Evolutionary conservation across 2,888 invertebrate genomes (phyloP).

Genomic region (Cataglyphis albicans): DNA sequence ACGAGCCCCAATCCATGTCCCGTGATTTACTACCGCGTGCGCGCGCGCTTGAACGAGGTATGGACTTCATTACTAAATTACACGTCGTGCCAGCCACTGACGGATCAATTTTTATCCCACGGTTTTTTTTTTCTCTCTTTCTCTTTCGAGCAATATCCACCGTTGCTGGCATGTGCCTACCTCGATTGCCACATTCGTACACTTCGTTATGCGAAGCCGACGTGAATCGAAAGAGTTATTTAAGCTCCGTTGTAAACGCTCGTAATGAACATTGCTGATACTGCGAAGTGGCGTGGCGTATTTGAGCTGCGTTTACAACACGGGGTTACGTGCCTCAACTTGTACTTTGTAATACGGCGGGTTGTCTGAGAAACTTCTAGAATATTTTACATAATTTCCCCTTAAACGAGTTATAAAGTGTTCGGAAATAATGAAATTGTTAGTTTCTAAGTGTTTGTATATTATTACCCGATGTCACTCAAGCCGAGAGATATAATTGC

Average conservation of each 20-base stretch:
- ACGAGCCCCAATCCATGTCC: slow-evolving; percentile 80
- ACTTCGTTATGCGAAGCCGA: slow-evolving; percentile 31
- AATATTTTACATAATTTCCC: slow-evolving; percentile 51
- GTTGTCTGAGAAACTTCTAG: slow-evolving; percentile 38
- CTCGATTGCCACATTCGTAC: slow-evolving; percentile 59
- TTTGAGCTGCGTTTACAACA: slow-evolving; percentile 25
- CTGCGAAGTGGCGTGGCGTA: slow-evolving; percentile 55
- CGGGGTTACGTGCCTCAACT: slow-evolving; percentile 47
- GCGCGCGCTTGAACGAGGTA: slow-evolving; percentile 75
- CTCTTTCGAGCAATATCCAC: slow-evolving; percentile 43
- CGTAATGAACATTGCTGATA: slow-evolving; percentile 56
- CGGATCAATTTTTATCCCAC: slow-evolving; percentile 69
- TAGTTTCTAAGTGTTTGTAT: slow-evolving; percentile 41
- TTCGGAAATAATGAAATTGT: slow-evolving; percentile 54
- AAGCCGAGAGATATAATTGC: slow-evolving; percentile 43
- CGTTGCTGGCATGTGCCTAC: slow-evolving; percentile 48
- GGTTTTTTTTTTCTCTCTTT: slow-evolving; percentile 3
- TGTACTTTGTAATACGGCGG: slow-evolving; percentile 23
- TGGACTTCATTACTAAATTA: slow-evolving; percentile 83
- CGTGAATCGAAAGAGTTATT: slow-evolving; percentile 47
- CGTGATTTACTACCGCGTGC: slow-evolving; percentile 79
- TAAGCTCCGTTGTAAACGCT: slow-evolving; percentile 54
- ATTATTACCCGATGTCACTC: slow-evolving; percentile 52
- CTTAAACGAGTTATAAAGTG: slow-evolving; percentile 50
- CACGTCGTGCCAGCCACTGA: slow-evolving; percentile 71